Percentiles rank a stretch among this genome's conserved stretches.
Conservation (phyloP, 2,888 invertebrate genomes). For the Molanna angustata region DNA sequence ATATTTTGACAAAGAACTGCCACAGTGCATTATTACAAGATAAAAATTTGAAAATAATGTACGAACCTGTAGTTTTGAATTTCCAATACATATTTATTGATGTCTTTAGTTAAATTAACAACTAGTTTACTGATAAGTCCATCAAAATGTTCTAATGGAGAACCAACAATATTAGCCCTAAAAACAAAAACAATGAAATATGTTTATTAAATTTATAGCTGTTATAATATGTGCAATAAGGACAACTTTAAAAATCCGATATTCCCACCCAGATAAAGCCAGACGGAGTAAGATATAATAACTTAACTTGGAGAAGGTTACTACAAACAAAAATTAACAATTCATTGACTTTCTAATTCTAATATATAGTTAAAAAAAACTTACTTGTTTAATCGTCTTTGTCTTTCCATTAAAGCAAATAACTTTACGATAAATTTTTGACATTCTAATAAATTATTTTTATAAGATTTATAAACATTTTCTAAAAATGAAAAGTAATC, state of each 20-base stretch:
- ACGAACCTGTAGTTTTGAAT: conserved; percentile 36
- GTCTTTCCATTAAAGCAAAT: conserved; percentile 53
- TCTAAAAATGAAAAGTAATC: conserved; percentile 54
- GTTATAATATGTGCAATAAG: conserved; percentile 14
- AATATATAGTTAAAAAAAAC: conserved; percentile 28
- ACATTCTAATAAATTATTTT: conserved; percentile 52
- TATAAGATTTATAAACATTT: conserved; percentile 48
- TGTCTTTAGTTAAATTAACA: conserved; percentile 45
- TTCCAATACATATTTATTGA: conserved; percentile 47
- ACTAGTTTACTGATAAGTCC: conserved; percentile 46
- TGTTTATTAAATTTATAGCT: conserved; percentile 4
- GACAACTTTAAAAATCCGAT: conserved; percentile 33
- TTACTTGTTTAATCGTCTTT: conserved; percentile 52
- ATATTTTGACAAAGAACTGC: too few species aligned
- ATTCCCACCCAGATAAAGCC: too few species aligned
- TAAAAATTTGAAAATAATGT: not conserved
- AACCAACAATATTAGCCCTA: conserved; percentile 47
- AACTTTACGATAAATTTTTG: conserved; percentile 51
- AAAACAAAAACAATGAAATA: conserved; percentile 35
- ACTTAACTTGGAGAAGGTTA: too few species aligned
- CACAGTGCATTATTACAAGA: not conserved
- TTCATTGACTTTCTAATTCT: conserved; percentile 32
- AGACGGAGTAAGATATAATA: too few species aligned
- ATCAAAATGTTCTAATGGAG: conserved; percentile 48
- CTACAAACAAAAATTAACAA: too few species aligned